Conservation (phyloP, 2,888 invertebrate genomes). For the Boloria selene region DNA sequence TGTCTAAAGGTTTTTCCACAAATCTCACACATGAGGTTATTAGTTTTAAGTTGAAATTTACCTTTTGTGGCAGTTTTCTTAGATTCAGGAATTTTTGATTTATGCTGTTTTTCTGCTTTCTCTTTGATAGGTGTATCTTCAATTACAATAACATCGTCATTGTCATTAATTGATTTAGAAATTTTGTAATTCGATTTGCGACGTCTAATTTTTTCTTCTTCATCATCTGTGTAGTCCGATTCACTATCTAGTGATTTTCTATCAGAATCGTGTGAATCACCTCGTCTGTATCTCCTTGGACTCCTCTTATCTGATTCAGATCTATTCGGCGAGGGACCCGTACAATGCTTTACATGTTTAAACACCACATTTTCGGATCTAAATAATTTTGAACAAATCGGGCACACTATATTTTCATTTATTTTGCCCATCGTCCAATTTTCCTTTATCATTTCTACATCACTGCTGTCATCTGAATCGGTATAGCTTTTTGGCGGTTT, state of each 20-base stretch:
- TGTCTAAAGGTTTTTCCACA: conserved; percentile 78
- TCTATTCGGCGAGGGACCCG: conserved; percentile 73
- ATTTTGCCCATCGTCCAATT: conserved; percentile 82
- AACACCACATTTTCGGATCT: conserved; percentile 78
- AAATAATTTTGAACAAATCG: conserved; percentile 76
- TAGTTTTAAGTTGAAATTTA: conserved; percentile 46
- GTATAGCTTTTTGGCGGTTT: conserved; percentile 54
- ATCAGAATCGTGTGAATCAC: conserved; percentile 60
- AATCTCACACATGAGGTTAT: conserved; percentile 67
- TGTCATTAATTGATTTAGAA: conserved; percentile 48
- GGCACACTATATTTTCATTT: conserved; percentile 77
- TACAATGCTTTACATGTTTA: conserved; percentile 79
- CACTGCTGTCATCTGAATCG: conserved; percentile 55
- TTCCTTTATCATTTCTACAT: conserved; percentile 63
- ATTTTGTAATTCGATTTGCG: conserved; percentile 57
- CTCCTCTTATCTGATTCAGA: conserved; percentile 70
- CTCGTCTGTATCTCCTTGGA: conserved; percentile 51
- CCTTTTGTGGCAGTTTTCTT: conserved; percentile 41
- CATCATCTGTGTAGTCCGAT: conserved; percentile 58
- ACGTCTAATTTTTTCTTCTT: conserved; percentile 53
- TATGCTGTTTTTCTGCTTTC: conserved; percentile 42
- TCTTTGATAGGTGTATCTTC: conserved; percentile 62
- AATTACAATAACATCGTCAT: conserved; percentile 60
- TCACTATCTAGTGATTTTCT: conserved; percentile 55
- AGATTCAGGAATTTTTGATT: conserved; percentile 41